Conservation (phyloP, 2,797 vertebrate species). For the Hylomyscus alleni region DNA sequence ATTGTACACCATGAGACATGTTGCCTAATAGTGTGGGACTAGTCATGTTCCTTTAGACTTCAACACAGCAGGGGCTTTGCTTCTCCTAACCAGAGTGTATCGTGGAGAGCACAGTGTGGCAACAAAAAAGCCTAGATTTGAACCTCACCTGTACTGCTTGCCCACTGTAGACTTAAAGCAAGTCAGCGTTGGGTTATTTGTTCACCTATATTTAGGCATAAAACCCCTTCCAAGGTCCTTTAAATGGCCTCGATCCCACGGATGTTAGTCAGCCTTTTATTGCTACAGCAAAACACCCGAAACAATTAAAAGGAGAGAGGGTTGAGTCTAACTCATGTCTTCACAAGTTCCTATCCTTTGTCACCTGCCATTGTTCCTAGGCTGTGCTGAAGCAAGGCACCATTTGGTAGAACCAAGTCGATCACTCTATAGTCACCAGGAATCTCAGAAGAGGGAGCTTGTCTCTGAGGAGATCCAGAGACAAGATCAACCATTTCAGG, state of each 20-base stretch:
- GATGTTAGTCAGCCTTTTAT: not conserved
- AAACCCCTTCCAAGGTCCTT: not conserved
- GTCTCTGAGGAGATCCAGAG: not conserved
- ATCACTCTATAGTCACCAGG: not conserved
- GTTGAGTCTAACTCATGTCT: not conserved
- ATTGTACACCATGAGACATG: not conserved
- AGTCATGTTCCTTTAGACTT: not conserved
- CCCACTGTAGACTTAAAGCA: not conserved
- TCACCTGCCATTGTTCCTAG: not conserved
- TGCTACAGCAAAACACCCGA: not conserved
- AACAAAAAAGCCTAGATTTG: not conserved
- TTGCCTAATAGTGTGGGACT: not conserved
- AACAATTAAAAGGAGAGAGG: not conserved
- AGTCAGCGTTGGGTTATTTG: not conserved
- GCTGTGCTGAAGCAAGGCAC: not conserved
- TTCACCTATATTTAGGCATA: not conserved
- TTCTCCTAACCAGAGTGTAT: not conserved
- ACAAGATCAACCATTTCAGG: not conserved
- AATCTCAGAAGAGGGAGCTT: not conserved
- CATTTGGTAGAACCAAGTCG: not conserved
- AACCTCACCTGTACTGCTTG: not conserved
- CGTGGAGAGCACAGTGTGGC: not conserved
- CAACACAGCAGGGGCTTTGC: not conserved
- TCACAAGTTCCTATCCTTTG: not conserved
- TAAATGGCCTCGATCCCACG: not conserved